These are phyloP conservation scores for Teinopalpus imperialis DNA, from an alignment of 2,888 invertebrate genomes.

Conservation along the genomic window DNA sequence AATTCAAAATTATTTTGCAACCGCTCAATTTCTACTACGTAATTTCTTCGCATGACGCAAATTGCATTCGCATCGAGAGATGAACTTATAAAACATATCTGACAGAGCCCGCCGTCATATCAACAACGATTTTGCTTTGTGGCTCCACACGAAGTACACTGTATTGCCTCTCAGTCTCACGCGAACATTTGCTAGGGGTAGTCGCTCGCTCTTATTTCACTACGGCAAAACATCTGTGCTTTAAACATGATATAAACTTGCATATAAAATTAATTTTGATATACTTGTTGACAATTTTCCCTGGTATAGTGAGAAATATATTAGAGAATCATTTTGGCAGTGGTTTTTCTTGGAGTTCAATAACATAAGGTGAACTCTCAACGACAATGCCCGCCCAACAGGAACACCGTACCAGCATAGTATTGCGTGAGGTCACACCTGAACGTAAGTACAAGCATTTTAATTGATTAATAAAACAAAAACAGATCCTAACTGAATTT, in stretches of 20 bases:
- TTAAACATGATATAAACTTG: constrained; percentile 21
- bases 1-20: constrained; percentile 5
- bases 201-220: constrained; percentile 1
- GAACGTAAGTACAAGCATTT: constrained; percentile 69
- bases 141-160: not conserved
- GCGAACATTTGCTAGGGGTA: constrained; percentile 6
- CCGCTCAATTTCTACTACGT: not conserved
- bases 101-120: not conserved
- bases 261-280: not conserved
- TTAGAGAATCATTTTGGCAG: not conserved
- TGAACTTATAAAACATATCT: constrained; percentile 3
- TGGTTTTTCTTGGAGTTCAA: constrained; percentile 17
- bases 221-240: constrained; percentile 5
- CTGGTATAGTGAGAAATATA: constrained; percentile 1
- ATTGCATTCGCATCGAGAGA: constrained; percentile 12
- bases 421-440: constrained; percentile 66
- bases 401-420: constrained; percentile 50
- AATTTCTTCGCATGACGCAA: constrained; percentile 4
- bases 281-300: not conserved
- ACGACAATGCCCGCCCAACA: constrained; percentile 65
- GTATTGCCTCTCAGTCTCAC: constrained; percentile 13
- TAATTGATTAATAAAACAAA: too few relatives aligned
- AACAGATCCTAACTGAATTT: too few relatives aligned
- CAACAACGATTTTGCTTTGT: too few relatives aligned
- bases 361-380: constrained; percentile 20